phyloP scores from a whole-genome alignment of 2,888 invertebrate species.

The Erynnis tages region DNA sequence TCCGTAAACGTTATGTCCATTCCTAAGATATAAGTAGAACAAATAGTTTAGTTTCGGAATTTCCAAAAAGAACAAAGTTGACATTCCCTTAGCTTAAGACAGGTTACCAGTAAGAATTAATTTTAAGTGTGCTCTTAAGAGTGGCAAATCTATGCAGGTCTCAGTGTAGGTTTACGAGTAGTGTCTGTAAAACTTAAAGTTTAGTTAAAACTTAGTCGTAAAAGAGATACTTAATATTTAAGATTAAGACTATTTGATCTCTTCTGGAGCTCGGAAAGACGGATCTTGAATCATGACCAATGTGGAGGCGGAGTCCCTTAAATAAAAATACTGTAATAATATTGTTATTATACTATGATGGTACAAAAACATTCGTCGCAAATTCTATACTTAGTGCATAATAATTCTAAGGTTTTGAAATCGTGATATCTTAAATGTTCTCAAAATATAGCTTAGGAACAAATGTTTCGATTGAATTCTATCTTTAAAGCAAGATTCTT shows the following conservation, averaged over 20 bases:
- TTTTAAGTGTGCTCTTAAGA: background rate
- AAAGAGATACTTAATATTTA: background rate
- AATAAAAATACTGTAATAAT: background rate
- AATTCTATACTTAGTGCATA: no score
- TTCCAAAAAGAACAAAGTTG: conserved; percentile 24
- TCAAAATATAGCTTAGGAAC: no score
- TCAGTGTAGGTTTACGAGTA: background rate
- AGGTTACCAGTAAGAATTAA: conserved; percentile 13
- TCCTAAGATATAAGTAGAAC: background rate
- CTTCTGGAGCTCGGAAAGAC: background rate
- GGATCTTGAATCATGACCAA: background rate
- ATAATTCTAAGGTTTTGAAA: no score
- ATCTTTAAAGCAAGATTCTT: no score
- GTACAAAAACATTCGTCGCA: no score
- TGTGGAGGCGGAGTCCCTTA: background rate
- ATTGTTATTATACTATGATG: background rate
- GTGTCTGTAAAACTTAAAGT: background rate
- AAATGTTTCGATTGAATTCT: no score
- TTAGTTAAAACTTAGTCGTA: no score
- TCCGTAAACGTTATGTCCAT: background rate
- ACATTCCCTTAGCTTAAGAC: conserved; percentile 17
- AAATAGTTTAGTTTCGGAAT: background rate
- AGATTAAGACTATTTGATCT: background rate
- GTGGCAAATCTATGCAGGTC: background rate
- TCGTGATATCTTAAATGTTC: no score